phyloP scores from a whole-genome alignment of 2,797 vertebrate species.

The Amblyopsis hoosieri region DNA sequence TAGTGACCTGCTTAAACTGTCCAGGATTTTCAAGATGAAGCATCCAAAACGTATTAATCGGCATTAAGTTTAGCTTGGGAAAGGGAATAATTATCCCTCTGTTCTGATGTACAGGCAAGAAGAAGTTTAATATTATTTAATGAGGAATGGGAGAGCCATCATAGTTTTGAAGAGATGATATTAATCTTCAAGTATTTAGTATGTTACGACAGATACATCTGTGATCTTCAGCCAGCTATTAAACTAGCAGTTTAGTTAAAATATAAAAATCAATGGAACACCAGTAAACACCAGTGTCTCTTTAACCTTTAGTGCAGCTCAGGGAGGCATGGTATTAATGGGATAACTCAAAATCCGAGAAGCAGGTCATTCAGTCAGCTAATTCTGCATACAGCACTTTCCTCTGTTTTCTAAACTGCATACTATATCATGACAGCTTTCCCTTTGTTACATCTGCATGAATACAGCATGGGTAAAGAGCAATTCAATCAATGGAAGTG shows the following conservation, averaged over 20 bases:
- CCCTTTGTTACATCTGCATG: background rate
- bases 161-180: background rate
- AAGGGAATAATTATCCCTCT: slow-evolving; percentile 26
- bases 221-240: no score
- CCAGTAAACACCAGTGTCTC: background rate
- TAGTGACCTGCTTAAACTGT: slow-evolving; percentile 2
- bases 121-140: no score
- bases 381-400: background rate
- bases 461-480: background rate
- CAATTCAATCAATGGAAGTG: background rate
- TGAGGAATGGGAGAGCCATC: slow-evolving; percentile 9
- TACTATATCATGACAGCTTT: background rate
- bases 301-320: background rate
- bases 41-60: slow-evolving; percentile 29
- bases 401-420: background rate
- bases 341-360: background rate
- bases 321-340: background rate
- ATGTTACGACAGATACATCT: background rate
- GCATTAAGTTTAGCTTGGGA: slow-evolving; percentile 11
- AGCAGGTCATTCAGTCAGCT: slow-evolving; percentile 4
- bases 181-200: background rate
- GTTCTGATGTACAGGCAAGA: slow-evolving; percentile 4
- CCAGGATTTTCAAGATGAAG: slow-evolving; percentile 19
- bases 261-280: background rate
- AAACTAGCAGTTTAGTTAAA: background rate